Conservation (phyloP, 2,113 vertebrate species). For the Paratilapia polleni region DNA sequence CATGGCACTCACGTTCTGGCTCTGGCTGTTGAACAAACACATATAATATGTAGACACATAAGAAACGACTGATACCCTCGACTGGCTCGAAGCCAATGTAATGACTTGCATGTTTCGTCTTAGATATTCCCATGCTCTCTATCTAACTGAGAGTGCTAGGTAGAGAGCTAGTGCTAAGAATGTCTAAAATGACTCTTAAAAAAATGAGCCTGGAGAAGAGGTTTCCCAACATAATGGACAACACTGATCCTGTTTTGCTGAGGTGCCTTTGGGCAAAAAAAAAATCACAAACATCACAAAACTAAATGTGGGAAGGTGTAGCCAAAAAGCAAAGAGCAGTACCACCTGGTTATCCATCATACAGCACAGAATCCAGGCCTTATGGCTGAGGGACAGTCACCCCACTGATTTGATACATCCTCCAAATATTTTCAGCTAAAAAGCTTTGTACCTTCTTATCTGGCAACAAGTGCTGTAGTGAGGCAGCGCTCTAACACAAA, state of each 20-base stretch:
- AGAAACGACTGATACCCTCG: not conserved
- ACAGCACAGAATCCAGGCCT: not conserved
- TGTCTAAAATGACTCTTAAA: not conserved
- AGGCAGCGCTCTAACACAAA: not conserved
- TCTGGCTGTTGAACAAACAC: not conserved
- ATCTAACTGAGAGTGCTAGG: not conserved
- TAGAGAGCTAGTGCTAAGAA: not conserved
- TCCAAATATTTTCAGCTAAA: not conserved
- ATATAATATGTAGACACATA: not conserved
- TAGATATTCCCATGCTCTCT: conserved; percentile 1
- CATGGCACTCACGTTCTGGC: not conserved
- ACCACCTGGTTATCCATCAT: not conserved
- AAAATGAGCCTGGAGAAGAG: not conserved
- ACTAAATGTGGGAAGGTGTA: not conserved
- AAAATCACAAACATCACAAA: not conserved
- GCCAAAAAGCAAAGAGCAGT: not conserved
- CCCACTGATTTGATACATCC: not conserved
- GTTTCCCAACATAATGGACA: not conserved
- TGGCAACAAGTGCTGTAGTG: not conserved
- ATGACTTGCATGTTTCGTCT: conserved; percentile 49
- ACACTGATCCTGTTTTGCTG: not conserved
- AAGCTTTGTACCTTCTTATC: not conserved
- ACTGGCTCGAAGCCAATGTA: conserved; percentile 10
- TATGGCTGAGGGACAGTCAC: not conserved
- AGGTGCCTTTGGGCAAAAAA: not conserved